phyloP scores from a whole-genome alignment of 2,888 invertebrate genomes.

The Eristalis tenax region DNA sequence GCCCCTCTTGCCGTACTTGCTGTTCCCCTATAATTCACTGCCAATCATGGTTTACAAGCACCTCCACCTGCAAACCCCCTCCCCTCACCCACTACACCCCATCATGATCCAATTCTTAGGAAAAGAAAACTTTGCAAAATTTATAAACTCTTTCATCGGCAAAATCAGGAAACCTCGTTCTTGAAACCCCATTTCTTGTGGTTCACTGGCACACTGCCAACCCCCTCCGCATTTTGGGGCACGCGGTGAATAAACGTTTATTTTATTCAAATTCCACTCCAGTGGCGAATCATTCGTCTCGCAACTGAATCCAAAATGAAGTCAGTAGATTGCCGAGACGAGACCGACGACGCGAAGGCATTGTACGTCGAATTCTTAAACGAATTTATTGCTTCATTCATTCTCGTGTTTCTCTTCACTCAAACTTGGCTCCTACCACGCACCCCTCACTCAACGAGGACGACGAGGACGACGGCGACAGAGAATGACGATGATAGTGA shows the following conservation, averaged over 20 bases:
- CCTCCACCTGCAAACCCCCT: slow-evolving; percentile 3
- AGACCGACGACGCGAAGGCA: neutral
- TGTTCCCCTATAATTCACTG: slow-evolving; percentile 25
- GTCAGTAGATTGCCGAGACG: slow-evolving; percentile 53
- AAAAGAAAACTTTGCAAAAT: neutral
- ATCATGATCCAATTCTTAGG: no score
- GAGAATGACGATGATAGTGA: neutral
- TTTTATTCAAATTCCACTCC: slow-evolving; percentile 66
- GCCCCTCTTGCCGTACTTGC: neutral
- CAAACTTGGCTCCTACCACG: neutral
- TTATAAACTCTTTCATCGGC: slow-evolving; percentile 39
- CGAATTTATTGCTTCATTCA: slow-evolving; percentile 68
- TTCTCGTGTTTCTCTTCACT: neutral
- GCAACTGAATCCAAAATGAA: slow-evolving; percentile 62
- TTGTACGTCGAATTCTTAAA: slow-evolving; percentile 60
- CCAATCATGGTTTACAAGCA: slow-evolving; percentile 22
- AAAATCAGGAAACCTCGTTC: slow-evolving; percentile 56
- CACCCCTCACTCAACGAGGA: neutral
- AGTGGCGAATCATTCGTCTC: slow-evolving; percentile 56
- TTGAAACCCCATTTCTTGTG: neutral
- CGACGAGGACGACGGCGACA: neutral
- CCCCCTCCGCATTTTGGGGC: neutral
- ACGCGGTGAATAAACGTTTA: slow-evolving; percentile 63
- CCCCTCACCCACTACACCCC: neutral
- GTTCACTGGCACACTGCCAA: slow-evolving; percentile 1